Conservation (phyloP, 2,797 vertebrate genomes). For the Cottoperca gobio region DNA sequence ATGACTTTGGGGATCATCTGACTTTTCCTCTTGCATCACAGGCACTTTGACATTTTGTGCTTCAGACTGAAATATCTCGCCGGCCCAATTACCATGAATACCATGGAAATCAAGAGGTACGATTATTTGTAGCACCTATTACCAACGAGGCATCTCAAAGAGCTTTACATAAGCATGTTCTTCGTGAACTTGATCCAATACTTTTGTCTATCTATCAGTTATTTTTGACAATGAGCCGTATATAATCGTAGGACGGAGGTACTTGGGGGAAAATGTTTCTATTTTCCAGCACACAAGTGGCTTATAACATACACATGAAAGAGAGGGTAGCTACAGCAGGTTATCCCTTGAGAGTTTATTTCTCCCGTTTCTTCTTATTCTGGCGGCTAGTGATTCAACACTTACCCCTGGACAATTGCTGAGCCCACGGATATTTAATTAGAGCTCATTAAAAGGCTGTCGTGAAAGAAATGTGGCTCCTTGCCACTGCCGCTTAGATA, state of each 20-base stretch:
- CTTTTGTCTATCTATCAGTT: background rate
- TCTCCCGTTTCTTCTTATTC: conserved; percentile 48
- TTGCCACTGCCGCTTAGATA: conserved; percentile 78
- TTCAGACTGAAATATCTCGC: background rate
- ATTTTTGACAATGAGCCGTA: background rate
- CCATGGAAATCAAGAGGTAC: too few relatives aligned
- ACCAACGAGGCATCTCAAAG: background rate
- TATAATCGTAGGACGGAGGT: background rate
- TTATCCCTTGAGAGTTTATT: conserved; percentile 38
- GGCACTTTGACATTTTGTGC: background rate
- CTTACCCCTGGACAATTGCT: conserved; percentile 66
- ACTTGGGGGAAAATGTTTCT: conserved; percentile 6
- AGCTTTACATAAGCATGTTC: background rate
- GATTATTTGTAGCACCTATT: background rate
- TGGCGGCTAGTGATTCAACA: conserved; percentile 56
- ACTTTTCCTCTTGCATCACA: background rate
- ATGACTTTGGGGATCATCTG: background rate
- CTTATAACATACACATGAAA: conserved; percentile 22
- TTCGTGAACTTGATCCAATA: background rate
- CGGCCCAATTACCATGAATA: background rate
- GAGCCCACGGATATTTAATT: conserved; percentile 81
- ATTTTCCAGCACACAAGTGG: background rate
- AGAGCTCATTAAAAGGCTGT: conserved; percentile 81
- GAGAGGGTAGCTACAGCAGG: conserved; percentile 25
- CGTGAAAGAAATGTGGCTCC: conserved; percentile 83